Evolutionary conservation across 53 echinoderm and acorn worm genomes (phyloP).

Genomic region (Hippasteria phrygiana): DNA sequence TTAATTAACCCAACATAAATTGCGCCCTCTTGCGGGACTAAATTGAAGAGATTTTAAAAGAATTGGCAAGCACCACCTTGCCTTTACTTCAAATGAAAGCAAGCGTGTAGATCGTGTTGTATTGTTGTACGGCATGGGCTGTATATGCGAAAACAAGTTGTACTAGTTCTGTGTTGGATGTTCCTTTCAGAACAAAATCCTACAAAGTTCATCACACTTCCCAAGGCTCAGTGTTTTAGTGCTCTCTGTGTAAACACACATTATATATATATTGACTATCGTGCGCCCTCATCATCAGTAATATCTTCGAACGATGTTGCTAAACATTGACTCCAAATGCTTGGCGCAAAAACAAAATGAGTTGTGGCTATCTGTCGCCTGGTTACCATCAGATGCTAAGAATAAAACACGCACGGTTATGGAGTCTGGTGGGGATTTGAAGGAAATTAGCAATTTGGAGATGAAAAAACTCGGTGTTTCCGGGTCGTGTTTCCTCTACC

Average conservation of each 20-base stretch:
- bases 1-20: too few species aligned
- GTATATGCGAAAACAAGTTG: too few species aligned
- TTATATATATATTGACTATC: background rate
- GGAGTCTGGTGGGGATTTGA: constrained; percentile 4
- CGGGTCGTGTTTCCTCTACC: constrained; percentile 27
- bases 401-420: background rate
- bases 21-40: too few species aligned
- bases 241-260: background rate
- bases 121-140: too few species aligned
- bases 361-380: background rate
- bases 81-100: too few species aligned
- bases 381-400: background rate
- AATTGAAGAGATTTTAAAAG: too few species aligned
- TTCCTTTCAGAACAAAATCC: too few species aligned
- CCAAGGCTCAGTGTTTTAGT: too few species aligned
- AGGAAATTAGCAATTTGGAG: constrained; percentile 56
- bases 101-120: too few species aligned
- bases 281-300: background rate
- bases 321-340: background rate
- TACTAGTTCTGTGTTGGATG: too few species aligned
- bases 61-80: too few species aligned
- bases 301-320: background rate
- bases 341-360: background rate
- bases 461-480: constrained; percentile 31
- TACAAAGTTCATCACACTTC: too few species aligned